A percentile compares a stretch with the other conserved stretches of the same genome.
phyloP scores from a whole-genome alignment of 2,797 vertebrate species.

The Sebastes cheni region DNA sequence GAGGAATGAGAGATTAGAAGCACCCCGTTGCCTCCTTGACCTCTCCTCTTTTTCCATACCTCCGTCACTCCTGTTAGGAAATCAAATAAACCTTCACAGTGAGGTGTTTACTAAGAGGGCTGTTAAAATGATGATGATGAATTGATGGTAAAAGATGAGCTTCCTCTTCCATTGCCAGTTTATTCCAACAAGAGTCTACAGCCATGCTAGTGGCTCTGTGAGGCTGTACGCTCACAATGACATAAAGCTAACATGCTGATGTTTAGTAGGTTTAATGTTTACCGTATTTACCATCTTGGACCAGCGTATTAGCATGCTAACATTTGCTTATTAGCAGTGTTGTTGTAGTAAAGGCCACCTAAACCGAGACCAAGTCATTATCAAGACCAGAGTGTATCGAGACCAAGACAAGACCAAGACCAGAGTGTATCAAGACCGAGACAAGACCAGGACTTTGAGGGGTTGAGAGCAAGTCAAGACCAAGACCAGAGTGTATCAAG shows the following conservation, averaged over 20 bases:
- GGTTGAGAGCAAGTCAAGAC: no score
- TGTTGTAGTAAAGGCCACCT: no score
- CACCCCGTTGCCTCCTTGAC: slow-evolving; percentile 11
- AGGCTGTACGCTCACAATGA: background rate
- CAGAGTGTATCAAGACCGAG: no score
- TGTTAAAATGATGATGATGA: slow-evolving; percentile 33
- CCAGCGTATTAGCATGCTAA: background rate
- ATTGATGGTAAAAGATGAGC: slow-evolving; percentile 7
- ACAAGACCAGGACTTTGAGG: no score
- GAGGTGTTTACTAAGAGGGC: slow-evolving; percentile 43
- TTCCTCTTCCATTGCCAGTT: background rate
- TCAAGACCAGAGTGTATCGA: no score
- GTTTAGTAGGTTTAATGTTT: background rate
- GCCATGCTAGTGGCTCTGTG: background rate
- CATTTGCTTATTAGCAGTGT: background rate
- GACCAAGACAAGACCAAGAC: no score
- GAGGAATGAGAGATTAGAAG: slow-evolving; percentile 7
- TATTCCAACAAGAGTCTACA: background rate
- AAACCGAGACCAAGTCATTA: no score
- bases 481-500: no score
- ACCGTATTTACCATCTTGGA: background rate
- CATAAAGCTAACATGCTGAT: background rate
- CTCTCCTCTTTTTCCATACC: slow-evolving; percentile 10
- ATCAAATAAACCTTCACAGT: slow-evolving; percentile 51
- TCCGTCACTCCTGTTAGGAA: slow-evolving; percentile 20